Evolutionary conservation across 1,140 invertebrate genomes (phyloP), one percentile per base, ranked within the genome.

Genomic region (Oncopodura yosiiana): DNA sequence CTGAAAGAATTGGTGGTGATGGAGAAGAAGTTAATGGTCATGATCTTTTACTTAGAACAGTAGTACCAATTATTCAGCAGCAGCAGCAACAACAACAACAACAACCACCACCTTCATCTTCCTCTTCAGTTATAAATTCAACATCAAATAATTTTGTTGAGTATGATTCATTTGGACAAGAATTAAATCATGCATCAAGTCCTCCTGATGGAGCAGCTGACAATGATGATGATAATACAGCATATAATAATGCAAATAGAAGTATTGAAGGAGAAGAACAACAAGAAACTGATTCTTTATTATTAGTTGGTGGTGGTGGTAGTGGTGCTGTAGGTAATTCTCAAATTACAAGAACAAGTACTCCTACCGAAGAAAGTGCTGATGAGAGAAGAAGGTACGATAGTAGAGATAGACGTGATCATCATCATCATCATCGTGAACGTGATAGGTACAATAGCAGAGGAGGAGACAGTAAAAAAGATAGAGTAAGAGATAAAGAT

Each of bases 61-160:
- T 16, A 18, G 5, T 44, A n/a, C 29, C 24, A 30, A 37, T 3
- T 44, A 16, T 38, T 36, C 27, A 52, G 30, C 42, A 37, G 50
- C 57, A 38, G 18, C 79, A 66, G 57, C 56, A 64, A 43, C 59
- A 23, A 53, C 64, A 46, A 53, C 57, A 64, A 43, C 49, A 16
- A 58, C 49, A 3, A 37, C 37, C 41, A 23, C 44, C 26, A 8
- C 54, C 16, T 23, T 23, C 5, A 29, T 24, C 41, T 4, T 42
- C 21, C 3, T 34, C 14, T 6, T 12, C 9, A 50, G 16, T 29
- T 19, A 39, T n/a, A n/a, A n/a, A n/a, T n/a, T n/a, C n/a, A n/a
- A n/a, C n/a, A n/a, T n/a, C n/a, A n/a, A n/a, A n/a, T n/a, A n/a
- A n/a, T n/a, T n/a, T n/a, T n/a, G n/a, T n/a, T n/a, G n/a, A n/a